Conservation (phyloP, 2,888 invertebrate species). For the Imbricaverruca yamaguchii region DNA sequence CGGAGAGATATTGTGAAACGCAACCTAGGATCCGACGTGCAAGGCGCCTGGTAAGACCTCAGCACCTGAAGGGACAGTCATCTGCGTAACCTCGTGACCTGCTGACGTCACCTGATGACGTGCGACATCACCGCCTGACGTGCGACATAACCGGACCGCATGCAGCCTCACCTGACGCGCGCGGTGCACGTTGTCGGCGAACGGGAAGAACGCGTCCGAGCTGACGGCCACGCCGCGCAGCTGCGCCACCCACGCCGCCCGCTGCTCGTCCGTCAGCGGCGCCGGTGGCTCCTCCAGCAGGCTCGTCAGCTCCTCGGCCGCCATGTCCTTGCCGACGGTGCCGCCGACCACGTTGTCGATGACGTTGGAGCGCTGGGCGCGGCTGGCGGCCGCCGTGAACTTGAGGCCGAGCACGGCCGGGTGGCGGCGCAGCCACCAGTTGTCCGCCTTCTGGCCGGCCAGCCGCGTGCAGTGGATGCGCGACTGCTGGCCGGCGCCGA, state of each 20-base stretch:
- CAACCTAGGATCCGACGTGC: too few relatives aligned
- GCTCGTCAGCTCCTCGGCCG: constrained; percentile 60
- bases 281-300: constrained; percentile 67
- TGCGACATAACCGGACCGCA: too few relatives aligned
- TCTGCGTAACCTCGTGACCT: too few relatives aligned
- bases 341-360: constrained; percentile 91
- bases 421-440: constrained; percentile 96
- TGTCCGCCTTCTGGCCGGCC: constrained; percentile 93
- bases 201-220: constrained; percentile 98
- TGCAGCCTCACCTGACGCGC: constrained; percentile 63
- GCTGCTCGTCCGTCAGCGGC: constrained; percentile 59
- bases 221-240: constrained; percentile 70
- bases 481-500: constrained; percentile 98
- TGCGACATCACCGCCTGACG: too few relatives aligned
- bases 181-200: constrained; percentile 92
- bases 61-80: too few relatives aligned
- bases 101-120: too few relatives aligned
- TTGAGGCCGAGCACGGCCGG: constrained; percentile 72
- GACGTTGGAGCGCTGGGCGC: constrained; percentile 89
- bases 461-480: constrained; percentile 95
- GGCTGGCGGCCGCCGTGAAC: constrained; percentile 74
- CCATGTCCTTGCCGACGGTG: constrained; percentile 81
- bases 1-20: too few relatives aligned
- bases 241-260: constrained; percentile 55
- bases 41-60: too few relatives aligned